Evolutionary conservation across 1,140 invertebrate species (phyloP), one percentile per base, ranked within the genome.

Genomic region (Steinernema feltiae): DNA sequence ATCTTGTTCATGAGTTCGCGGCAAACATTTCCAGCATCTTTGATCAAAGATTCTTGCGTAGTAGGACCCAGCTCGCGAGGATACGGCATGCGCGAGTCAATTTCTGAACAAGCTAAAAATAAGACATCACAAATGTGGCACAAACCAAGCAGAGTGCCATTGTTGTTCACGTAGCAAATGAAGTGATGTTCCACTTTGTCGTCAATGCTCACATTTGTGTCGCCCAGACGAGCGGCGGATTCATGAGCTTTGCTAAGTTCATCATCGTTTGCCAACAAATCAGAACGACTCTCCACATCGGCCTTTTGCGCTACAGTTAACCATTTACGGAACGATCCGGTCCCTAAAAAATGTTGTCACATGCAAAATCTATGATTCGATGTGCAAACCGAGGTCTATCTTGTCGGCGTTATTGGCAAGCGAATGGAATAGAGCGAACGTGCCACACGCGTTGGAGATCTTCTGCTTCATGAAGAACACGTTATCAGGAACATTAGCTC

Each of bases 401-500:
- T 48, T 31, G 3, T 32, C 76, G 27, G 72, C 73, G 1, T 74
- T 32, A 70, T 79, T 79, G 12, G 78, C 78, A 1, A 79, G 41
- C 0, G 76, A 53, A 30, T 79, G 75, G 72, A 79, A 79, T 35
- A 79, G 72, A 2, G 78, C 76, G 30, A 79, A 78, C 0, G 78
- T 78, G 32, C 78, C 78, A 69, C 78, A 78, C 1, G 79, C 73
- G 30, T 80, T 80, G 1, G 15, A 21, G 70, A 80, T 76, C 41
- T 76, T 76, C 70, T 80, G 78, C 17, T 76, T 74, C 70, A 74
- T 75, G 35, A 80, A 79, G 48, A 80, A 80, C 0, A 79, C 48
- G 1, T 63, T 48, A 21, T 79, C 74, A 32, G 79, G 48, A 3
- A 63, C 48, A 15, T 78, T 71, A 1, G 32, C 32, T 7, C 75